Evolutionary conservation across 2,113 vertebrate genomes (phyloP).

Genomic region (Indicator indicator): DNA sequence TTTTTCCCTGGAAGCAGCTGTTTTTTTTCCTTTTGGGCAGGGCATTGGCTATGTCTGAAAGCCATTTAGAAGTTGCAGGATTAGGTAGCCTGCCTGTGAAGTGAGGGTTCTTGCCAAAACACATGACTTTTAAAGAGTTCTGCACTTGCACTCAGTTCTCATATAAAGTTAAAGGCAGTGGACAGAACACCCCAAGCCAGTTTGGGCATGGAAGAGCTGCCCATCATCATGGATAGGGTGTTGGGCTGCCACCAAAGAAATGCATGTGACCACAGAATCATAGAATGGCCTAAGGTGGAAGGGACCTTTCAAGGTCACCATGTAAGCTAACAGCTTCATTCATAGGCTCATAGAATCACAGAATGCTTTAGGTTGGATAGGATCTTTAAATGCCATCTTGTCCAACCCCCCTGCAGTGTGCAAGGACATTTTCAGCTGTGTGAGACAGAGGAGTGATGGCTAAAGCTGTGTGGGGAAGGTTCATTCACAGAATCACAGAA

Average conservation of each 20-base stretch:
- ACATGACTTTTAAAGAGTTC: not conserved
- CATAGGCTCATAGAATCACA: too few relatives aligned
- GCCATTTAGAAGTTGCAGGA: not conserved
- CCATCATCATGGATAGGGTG: rapidly evolving
- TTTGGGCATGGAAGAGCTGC: not conserved
- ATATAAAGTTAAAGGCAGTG: rapidly evolving
- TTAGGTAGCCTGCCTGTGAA: not conserved
- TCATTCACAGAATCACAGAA: not conserved
- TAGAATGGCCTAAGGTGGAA: too few relatives aligned
- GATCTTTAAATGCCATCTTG: too few relatives aligned
- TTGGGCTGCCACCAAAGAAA: not conserved
- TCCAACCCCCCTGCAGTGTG: too few relatives aligned
- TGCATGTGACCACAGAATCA: rapidly evolving
- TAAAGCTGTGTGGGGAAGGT: not conserved
- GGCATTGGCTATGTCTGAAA: not conserved
- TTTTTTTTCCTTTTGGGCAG: not conserved
- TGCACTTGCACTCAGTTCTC: not conserved
- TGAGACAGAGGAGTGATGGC: rapidly evolving
- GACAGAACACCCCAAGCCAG: not conserved
- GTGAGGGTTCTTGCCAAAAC: not conserved
- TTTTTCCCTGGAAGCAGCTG: not conserved
- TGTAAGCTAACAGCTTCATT: rapidly evolving
- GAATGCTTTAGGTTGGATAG: too few relatives aligned
- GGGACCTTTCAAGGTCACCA: too few relatives aligned
- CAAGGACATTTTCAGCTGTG: not conserved